These are phyloP conservation scores for Alaudala cheleensis DNA, from an alignment of 2,113 vertebrate genomes.

Conservation along the genomic window DNA sequence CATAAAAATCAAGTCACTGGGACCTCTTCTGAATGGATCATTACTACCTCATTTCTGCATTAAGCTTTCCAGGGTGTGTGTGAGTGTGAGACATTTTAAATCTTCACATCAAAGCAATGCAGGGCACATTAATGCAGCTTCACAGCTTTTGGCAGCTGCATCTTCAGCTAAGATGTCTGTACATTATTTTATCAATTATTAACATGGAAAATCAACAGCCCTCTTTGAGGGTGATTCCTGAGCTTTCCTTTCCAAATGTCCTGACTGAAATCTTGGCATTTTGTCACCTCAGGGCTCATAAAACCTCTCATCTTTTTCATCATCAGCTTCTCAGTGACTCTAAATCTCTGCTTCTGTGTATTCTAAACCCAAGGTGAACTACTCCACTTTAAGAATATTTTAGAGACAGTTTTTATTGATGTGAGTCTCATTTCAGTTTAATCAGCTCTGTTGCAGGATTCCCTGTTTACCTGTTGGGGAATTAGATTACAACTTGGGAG, in stretches of 20 bases:
- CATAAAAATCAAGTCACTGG: background rate
- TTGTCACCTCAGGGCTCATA: constrained; percentile 21
- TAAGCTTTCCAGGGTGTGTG: background rate
- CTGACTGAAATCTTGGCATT: background rate
- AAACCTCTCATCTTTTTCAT: constrained; percentile 11
- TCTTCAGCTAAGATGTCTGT: background rate
- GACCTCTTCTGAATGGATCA: background rate
- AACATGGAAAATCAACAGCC: constrained; percentile 27
- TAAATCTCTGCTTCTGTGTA: background rate
- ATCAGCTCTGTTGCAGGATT: background rate
- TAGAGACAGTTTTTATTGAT: constrained; percentile 12
- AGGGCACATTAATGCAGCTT: background rate
- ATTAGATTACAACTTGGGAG: constrained; percentile 1
- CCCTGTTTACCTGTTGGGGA: background rate
- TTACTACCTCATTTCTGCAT: background rate
- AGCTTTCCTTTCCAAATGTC: constrained; percentile 44
- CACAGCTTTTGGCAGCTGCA: constrained; percentile 10
- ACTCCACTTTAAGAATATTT: constrained; percentile 1
- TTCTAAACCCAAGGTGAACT: background rate
- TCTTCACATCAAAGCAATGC: background rate
- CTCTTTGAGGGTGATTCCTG: constrained; percentile 10
- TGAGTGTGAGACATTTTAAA: background rate
- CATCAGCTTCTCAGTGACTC: background rate
- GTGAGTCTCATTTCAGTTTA: background rate
- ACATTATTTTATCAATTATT: constrained; percentile 62